A percentile compares a stretch with the other conserved stretches of the same genome.
Evolutionary conservation across 2,113 vertebrate genomes (phyloP).

Genomic region (Rhinopithecus roxellana): DNA sequence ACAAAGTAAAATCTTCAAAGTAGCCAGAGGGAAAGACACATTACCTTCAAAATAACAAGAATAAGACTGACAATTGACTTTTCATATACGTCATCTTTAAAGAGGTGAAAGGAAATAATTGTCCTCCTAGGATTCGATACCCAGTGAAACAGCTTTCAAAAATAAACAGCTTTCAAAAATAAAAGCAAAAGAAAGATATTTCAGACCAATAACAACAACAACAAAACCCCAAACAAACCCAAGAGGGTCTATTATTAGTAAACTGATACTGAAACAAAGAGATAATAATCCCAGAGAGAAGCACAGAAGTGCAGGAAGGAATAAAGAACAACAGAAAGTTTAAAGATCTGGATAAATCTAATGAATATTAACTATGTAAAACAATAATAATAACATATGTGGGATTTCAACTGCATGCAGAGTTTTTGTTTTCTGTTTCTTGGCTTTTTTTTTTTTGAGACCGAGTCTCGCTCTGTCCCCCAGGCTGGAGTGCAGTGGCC

Average conservation of each 20-base stretch:
- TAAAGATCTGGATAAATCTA: background rate
- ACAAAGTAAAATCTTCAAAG: conserved; percentile 2
- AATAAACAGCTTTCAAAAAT: conserved; percentile 19
- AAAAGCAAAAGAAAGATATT: background rate
- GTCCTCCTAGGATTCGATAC: background rate
- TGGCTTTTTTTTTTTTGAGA: too few relatives aligned
- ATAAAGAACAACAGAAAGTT: background rate
- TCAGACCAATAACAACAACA: background rate
- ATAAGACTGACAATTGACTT: background rate
- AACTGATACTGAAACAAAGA: background rate
- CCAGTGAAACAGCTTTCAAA: background rate
- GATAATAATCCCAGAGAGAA: background rate
- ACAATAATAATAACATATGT: background rate
- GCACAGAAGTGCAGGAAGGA: background rate
- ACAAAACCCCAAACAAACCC: background rate
- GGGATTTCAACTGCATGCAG: background rate
- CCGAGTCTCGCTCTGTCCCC: too few relatives aligned
- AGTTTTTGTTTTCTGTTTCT: background rate
- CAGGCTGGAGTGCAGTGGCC: too few relatives aligned
- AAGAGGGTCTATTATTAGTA: background rate
- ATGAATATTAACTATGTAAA: background rate
- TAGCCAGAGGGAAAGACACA: background rate
- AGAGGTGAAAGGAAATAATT: background rate
- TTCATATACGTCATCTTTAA: background rate
- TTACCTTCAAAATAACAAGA: background rate